phyloP scores from a whole-genome alignment of 2,888 invertebrate genomes.

The Yponomeuta malinellus region DNA sequence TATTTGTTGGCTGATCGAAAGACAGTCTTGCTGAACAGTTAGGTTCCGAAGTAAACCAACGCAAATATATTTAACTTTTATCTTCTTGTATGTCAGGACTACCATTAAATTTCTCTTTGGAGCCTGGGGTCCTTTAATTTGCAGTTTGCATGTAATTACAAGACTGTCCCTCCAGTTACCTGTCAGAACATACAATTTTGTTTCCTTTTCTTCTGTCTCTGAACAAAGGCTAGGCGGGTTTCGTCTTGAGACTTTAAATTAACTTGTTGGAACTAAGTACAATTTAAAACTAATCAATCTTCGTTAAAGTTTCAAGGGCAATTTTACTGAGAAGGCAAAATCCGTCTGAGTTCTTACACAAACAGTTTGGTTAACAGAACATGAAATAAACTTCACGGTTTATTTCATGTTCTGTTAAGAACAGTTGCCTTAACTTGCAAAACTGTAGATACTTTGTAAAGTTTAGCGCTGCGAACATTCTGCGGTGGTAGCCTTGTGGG shows the following conservation, averaged over 20 bases:
- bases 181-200: not conserved
- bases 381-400: not conserved
- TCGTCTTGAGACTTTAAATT: not conserved
- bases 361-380: not conserved
- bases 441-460: no score
- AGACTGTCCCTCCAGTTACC: slow-evolving; percentile 26
- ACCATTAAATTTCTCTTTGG: not conserved
- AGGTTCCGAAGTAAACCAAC: no score
- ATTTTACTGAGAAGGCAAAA: not conserved
- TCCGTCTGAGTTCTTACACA: not conserved
- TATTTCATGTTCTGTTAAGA: not conserved
- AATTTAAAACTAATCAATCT: not conserved
- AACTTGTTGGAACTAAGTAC: not conserved
- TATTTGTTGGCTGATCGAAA: no score
- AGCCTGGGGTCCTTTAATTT: not conserved
- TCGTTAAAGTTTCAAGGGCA: not conserved
- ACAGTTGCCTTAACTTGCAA: no score
- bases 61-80: no score
- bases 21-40: no score
- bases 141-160: slow-evolving; percentile 48
- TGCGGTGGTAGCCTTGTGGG: no score
- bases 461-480: no score
- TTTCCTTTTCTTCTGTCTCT: not conserved
- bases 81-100: not conserved
- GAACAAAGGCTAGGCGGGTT: not conserved